Evolutionary conservation across 2,113 vertebrate genomes (phyloP), one percentile per base, ranked within the genome.

Genomic region (Paramisgurnus dabryanus): DNA sequence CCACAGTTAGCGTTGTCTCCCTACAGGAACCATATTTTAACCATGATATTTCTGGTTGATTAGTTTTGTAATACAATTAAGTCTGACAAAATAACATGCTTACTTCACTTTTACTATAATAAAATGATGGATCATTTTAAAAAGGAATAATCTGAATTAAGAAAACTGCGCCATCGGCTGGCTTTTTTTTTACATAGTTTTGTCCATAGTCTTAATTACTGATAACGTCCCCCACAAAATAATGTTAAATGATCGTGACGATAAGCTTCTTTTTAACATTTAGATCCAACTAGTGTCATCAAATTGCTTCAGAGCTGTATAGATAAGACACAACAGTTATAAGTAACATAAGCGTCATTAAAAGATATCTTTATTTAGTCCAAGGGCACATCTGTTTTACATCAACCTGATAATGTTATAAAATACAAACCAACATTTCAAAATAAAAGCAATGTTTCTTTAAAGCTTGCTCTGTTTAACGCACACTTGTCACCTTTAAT

Each of bases 381-480:
- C 82, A 34, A 81, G 87, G 83, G 85, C 88, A 91, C 84, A 89
- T 63, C 88, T 77, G 81, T 86, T 83, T 92, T 92, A 92, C 86
- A 88, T 90, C 80, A 81, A 72, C 74, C 87, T 89, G 88, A 85
- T 88, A 87, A 88, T 89, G 83, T 90, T 88, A 89, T 90, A 91
- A 87, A 91, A 92, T 92, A 93, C 87, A 92, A 89, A 87, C 79
- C 85, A 89, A 88, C 88, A 91, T 92, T 91, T 92, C 81, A 91
- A 92, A 93, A 93, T 92, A 91, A 92, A 94, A 92, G 90, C 89
- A 88, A 89, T 78, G 81, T 90, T 73, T 81, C 85, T 90, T 89
- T 87, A 88, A 89, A 89, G 67, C 86, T 73, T 71, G 61, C 61
- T 83, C 87, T 50, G 63, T 79, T 91, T 87, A 84, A 90, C 89